phyloP scores from a whole-genome alignment of 2,797 vertebrate genomes.

The Erethizon dorsatum region DNA sequence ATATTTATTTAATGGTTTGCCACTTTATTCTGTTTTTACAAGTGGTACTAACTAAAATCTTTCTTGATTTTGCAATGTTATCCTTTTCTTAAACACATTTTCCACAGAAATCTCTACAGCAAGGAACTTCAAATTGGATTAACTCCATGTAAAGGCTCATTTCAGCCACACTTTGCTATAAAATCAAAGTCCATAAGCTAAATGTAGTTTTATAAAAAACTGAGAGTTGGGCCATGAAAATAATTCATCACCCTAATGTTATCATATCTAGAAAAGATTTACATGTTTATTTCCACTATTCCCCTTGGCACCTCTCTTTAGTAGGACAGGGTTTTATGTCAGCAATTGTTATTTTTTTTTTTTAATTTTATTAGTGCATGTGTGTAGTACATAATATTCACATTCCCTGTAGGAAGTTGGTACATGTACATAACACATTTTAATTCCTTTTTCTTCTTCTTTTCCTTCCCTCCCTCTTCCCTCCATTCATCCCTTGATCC shows the following conservation, averaged over 20 bases:
- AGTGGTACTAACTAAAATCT: constrained; percentile 44
- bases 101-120: not conserved
- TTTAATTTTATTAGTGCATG: not conserved
- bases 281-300: not conserved
- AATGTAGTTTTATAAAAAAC: not conserved
- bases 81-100: constrained; percentile 12
- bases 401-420: not conserved
- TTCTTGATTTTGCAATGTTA: not conserved
- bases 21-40: constrained; percentile 48
- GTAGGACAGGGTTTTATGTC: not conserved
- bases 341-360: not conserved
- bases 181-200: not conserved
- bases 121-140: not conserved
- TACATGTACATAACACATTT: not conserved
- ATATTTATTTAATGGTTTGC: constrained; percentile 54
- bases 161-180: constrained; percentile 51
- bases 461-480: no score
- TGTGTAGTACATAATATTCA: not conserved
- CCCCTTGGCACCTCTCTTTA: not conserved
- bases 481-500: not conserved
- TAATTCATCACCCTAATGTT: not conserved
- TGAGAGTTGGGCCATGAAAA: not conserved
- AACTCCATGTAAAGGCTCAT: not conserved
- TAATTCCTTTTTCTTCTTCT: not conserved
- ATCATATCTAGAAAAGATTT: not conserved